phyloP scores from a whole-genome alignment of 2,113 vertebrate species.

The Puffinus mauretanicus region DNA sequence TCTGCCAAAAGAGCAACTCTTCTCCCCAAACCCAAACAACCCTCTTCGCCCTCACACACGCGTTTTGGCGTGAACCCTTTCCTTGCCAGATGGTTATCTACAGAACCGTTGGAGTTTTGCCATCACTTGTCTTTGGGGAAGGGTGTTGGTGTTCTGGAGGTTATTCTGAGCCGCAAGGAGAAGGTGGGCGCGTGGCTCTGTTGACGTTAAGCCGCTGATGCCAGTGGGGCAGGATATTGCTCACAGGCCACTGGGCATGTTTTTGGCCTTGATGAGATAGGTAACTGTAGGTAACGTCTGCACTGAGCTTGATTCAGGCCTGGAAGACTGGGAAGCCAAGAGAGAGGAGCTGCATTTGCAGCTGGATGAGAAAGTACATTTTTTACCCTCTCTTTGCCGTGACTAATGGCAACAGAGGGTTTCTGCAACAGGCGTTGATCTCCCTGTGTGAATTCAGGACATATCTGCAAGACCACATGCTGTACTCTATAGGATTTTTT shows the following conservation, averaged over 20 bases:
- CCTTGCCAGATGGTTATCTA: not conserved
- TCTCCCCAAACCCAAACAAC: not conserved
- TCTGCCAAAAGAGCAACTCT: not conserved
- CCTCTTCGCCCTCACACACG: not conserved
- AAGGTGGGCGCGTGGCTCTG: fast-evolving
- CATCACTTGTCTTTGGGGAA: not conserved
- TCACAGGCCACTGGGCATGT: not conserved
- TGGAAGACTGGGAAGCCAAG: not conserved
- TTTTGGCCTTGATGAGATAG: not conserved
- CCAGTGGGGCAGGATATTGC: not conserved
- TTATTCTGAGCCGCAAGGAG: not conserved
- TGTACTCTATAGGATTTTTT: constrained; percentile 1
- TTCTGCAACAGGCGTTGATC: not conserved
- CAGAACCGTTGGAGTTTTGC: not conserved
- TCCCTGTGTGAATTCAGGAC: constrained; percentile 29
- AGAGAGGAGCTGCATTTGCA: not conserved
- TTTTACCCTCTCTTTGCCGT: not conserved
- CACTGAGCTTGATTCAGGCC: not conserved
- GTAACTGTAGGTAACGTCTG: not conserved
- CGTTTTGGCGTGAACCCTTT: not conserved
- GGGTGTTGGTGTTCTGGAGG: not conserved
- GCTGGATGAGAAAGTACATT: not conserved
- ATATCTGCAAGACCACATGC: constrained; percentile 6
- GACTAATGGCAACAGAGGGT: not conserved
- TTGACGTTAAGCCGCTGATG: not conserved